A percentile compares a stretch with the other conserved stretches of the same genome.
Conservation (phyloP, 2,888 invertebrate genomes). For the Mesorhabditis sp. region DNA sequence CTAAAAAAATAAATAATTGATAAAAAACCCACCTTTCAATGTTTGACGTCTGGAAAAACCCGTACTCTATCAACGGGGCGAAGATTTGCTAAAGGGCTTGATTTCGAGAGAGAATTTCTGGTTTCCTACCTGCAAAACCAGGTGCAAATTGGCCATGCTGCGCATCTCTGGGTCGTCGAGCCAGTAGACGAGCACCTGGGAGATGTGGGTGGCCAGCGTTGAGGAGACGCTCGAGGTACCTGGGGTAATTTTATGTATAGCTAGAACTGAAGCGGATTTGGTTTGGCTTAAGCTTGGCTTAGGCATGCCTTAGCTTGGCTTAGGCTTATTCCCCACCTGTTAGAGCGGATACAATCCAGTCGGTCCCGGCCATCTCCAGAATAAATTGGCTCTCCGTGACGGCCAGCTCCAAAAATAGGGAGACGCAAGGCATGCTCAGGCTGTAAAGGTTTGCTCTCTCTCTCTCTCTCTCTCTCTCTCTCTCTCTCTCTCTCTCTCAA, state of each 20-base stretch:
- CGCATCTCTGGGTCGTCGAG: conserved; percentile 44
- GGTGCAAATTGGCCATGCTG: conserved; percentile 61
- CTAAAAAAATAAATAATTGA: too few relatives aligned
- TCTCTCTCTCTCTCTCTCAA: too few relatives aligned
- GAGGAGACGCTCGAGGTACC: not conserved
- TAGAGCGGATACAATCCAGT: conserved; percentile 39
- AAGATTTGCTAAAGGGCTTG: conserved; percentile 74
- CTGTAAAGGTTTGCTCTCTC: conserved; percentile 18
- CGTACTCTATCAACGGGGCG: conserved; percentile 81
- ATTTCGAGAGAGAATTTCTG: not conserved
- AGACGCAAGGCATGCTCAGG: conserved; percentile 34
- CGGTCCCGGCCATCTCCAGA: conserved; percentile 44
- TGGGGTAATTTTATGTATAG: not conserved
- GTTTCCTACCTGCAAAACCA: conserved; percentile 60
- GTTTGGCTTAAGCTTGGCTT: too few relatives aligned
- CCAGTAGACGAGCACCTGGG: conserved; percentile 42
- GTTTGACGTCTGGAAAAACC: conserved; percentile 39
- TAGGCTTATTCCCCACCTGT: not conserved
- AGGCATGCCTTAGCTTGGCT: not conserved
- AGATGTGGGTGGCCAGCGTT: conserved; percentile 31
- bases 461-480: too few relatives aligned
- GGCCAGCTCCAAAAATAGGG: conserved; percentile 41
- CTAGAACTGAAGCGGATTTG: too few relatives aligned
- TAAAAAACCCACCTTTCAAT: conserved; percentile 11
- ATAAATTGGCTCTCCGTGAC: conserved; percentile 36